A percentile compares a stretch with the other conserved stretches of the same genome.
Evolutionary conservation across 2,113 vertebrate genomes (phyloP).

Genomic region (Chionodraco myersi): DNA sequence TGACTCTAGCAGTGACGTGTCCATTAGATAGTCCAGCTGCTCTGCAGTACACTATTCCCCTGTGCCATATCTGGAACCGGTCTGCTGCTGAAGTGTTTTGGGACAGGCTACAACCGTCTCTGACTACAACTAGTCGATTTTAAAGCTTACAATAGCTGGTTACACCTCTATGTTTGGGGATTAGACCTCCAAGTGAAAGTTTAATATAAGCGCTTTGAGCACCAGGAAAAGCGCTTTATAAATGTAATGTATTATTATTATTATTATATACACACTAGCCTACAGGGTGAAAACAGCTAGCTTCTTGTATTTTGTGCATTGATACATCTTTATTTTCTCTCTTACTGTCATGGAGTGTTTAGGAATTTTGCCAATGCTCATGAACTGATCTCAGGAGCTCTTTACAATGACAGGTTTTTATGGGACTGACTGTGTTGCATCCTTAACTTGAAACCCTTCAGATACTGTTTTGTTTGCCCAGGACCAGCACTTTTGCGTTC

Average conservation of each 20-base stretch:
- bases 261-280: background rate
- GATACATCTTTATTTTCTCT: background rate
- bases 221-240: no score
- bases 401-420: background rate
- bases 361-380: background rate
- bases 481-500: conserved; percentile 52
- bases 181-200: background rate
- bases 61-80: conserved; percentile 3
- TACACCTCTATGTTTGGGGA: background rate
- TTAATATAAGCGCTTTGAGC: background rate
- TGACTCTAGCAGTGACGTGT: background rate
- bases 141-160: background rate
- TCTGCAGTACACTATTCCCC: background rate
- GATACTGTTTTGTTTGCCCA: conserved; percentile 78
- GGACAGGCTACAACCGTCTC: conserved; percentile 38
- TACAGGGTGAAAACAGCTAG: background rate
- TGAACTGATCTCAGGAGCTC: background rate
- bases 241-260: no score
- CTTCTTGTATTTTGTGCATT: background rate
- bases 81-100: conserved; percentile 50
- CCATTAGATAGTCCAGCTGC: conserved; percentile 15
- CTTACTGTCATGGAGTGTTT: background rate
- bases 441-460: conserved; percentile 61
- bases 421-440: background rate
- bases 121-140: background rate